Evolutionary conservation across 2,888 invertebrate genomes (phyloP).

Genomic region (Odontocerum albicorne): DNA sequence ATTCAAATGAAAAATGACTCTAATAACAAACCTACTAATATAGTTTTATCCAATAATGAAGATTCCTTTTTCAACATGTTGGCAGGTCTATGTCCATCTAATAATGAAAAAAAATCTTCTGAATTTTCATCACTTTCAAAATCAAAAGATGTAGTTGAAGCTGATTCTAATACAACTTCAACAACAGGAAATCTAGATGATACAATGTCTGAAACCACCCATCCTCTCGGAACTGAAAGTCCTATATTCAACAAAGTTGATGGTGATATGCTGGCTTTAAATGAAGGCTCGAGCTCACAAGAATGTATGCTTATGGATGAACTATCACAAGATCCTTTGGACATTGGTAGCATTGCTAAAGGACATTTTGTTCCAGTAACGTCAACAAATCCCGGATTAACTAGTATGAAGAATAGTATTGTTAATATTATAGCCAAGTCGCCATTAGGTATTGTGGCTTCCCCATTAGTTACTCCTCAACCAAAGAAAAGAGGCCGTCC

Average conservation of each 20-base stretch:
- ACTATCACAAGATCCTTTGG: slow-evolving; percentile 52
- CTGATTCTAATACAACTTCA: slow-evolving; percentile 44
- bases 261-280: slow-evolving; percentile 51
- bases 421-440: slow-evolving; percentile 28
- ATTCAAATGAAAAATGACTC: slow-evolving; percentile 14
- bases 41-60: slow-evolving; percentile 56
- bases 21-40: slow-evolving; percentile 38
- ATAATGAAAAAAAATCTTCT: slow-evolving; percentile 47
- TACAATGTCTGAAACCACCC: slow-evolving; percentile 40
- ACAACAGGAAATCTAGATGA: slow-evolving; percentile 49
- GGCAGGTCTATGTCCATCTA: no score
- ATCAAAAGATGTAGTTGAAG: slow-evolving; percentile 18
- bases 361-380: slow-evolving; percentile 34
- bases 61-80: slow-evolving; percentile 55
- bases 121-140: slow-evolving; percentile 11
- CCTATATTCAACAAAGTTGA: slow-evolving; percentile 32
- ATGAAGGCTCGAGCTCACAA: slow-evolving; percentile 52
- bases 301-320: slow-evolving; percentile 49
- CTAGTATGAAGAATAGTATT: slow-evolving; percentile 26
- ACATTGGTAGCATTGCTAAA: slow-evolving; percentile 43
- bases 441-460: neutral
- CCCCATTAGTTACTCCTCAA: slow-evolving; percentile 44
- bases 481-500: slow-evolving; percentile 56
- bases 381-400: slow-evolving; percentile 10
- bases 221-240: slow-evolving; percentile 41